Base-by-base conservation (phyloP, 2,888 invertebrate species). In the Tridacna gigas region DNA sequence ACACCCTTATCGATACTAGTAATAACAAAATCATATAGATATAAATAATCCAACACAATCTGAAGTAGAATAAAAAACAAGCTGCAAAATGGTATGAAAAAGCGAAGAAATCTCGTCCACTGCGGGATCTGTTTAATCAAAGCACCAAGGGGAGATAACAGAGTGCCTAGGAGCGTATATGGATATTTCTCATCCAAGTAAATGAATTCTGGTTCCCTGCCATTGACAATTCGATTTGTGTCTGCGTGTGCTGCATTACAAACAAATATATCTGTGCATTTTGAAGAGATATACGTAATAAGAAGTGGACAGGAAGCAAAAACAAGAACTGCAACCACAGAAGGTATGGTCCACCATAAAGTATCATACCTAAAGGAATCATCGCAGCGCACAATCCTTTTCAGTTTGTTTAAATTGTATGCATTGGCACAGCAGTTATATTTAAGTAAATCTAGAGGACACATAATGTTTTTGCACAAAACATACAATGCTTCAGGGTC, bases 291-390 rank as follows among this genome's bases (percentile, higher is more conserved):
- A n/a, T 76, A 51, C 61, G 81, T 13, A 61, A 82, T 22, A 12
- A 88, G 20, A 3, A 89, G 37, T 0, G 88, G 88, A 80, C 71
- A 85, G 51, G 79, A 88, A 5, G 77, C 65, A 77, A 87, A 88
- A 12, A 89, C 61, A 18, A 86, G 9, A 0, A 76, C 45, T 1
- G 87, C 87, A 2, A 82, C 47, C 12, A 86, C 74, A 22, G 77
- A 81, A 0, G 89, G 89, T 7, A 79, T 48, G 11, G 81, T 76
- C 88, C 88, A 88, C 82, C 86, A 87, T 12, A 88, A 37, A 7
- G 48, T 61, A 25, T 85, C 85, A 69, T 85, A 87, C n/a, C 22
- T 2, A 28, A 51, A 74, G 20, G 18, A 61, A 26, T 28, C 18
- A 11, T n/a, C 22, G 73, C 88, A 88, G 3, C 26, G 18, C 7